phyloP scores from a whole-genome alignment of 2,113 vertebrate genomes.

The Clinocottus analis region DNA sequence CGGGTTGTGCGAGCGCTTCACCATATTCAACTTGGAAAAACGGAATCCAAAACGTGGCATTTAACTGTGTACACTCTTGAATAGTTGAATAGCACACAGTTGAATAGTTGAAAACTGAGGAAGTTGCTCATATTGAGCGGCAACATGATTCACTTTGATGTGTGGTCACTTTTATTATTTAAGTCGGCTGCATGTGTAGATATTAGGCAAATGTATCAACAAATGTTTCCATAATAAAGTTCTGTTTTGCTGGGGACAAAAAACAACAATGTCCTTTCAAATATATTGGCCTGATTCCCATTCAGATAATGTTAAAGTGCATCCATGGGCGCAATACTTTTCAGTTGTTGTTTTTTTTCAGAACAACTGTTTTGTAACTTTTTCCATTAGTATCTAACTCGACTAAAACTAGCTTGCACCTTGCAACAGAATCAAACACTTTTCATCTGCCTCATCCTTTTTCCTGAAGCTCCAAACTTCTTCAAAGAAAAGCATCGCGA shows the following conservation, averaged over 20 bases:
- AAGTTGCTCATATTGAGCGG: not conserved
- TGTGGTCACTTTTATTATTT: not conserved
- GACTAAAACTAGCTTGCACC: slow-evolving; percentile 32
- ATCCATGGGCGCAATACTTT: not conserved
- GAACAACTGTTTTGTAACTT: slow-evolving; percentile 7
- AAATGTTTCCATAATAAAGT: not conserved
- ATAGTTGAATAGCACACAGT: too few species aligned
- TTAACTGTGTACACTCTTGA: not conserved
- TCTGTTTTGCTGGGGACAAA: not conserved
- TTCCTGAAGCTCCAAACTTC: slow-evolving; percentile 36
- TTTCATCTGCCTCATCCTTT: slow-evolving; percentile 22
- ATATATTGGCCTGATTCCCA: not conserved
- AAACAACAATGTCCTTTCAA: slow-evolving; percentile 10
- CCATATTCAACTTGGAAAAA: not conserved
- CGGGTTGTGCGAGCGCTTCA: not conserved
- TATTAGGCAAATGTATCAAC: not conserved
- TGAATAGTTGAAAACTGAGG: too few species aligned
- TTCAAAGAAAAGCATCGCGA: slow-evolving; percentile 46
- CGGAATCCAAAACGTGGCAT: not conserved
- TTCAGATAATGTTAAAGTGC: not conserved
- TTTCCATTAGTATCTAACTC: slow-evolving; percentile 23
- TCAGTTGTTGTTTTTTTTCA: not conserved
- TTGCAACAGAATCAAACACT: slow-evolving; percentile 39
- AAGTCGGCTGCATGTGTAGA: not conserved
- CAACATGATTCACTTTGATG: not conserved